Conservation (phyloP, 2,113 vertebrate genomes). For the Toxotes chatareus region DNA sequence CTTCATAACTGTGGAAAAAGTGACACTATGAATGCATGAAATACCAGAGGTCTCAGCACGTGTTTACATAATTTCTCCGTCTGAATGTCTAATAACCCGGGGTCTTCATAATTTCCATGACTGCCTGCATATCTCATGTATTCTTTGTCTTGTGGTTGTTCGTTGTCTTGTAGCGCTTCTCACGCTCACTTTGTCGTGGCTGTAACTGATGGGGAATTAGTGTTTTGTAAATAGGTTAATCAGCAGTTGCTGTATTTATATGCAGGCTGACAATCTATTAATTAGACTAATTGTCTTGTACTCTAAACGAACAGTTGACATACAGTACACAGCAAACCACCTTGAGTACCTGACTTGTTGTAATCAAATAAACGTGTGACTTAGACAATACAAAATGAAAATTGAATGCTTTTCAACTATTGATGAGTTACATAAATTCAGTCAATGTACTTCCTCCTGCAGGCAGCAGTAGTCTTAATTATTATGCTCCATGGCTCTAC, state of each 20-base stretch:
- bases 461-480: neutral
- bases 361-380: neutral
- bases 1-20: too few relatives aligned
- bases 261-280: conserved; percentile 1
- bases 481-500: neutral
- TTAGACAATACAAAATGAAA: neutral
- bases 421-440: neutral
- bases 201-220: conserved; percentile 15
- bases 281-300: conserved; percentile 12
- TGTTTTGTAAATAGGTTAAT: conserved; percentile 25
- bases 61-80: neutral
- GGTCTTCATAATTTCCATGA: too few relatives aligned
- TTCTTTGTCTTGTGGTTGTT: neutral
- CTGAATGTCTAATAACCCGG: neutral
- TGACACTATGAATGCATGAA: neutral
- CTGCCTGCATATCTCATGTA: neutral
- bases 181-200: neutral
- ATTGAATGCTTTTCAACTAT: neutral
- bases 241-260: conserved; percentile 7
- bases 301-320: neutral
- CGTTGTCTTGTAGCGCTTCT: neutral
- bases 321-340: neutral
- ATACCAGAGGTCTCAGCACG: neutral
- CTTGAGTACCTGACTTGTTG: neutral
- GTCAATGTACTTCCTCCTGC: conserved; percentile 3